These are phyloP conservation scores for Polymixis flavicincta DNA, from an alignment of 2,888 invertebrate species.

Conservation along the genomic window DNA sequence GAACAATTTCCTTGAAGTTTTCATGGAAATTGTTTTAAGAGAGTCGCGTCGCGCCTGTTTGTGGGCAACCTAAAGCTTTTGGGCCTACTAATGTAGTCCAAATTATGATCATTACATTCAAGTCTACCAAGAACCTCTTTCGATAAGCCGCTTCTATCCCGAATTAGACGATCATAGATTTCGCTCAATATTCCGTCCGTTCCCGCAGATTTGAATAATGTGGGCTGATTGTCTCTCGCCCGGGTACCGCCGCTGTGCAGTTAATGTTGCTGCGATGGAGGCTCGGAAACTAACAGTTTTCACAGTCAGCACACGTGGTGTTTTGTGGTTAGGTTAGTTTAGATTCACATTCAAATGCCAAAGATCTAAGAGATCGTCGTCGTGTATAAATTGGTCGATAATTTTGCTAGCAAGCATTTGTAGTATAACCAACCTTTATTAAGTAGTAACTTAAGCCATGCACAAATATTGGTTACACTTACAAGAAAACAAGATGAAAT, in stretches of 20 bases:
- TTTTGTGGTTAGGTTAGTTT: conserved; percentile 16
- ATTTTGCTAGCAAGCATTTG: not conserved
- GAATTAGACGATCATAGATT: conserved; percentile 9
- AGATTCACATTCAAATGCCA: not conserved
- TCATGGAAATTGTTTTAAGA: too few relatives aligned
- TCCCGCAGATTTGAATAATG: conserved; percentile 67
- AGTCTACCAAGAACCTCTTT: not conserved
- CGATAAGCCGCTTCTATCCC: not conserved
- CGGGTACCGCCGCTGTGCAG: conserved; percentile 54
- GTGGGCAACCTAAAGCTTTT: not conserved
- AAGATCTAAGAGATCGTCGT: too few relatives aligned
- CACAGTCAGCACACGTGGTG: conserved; percentile 32
- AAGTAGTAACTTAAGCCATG: not conserved
- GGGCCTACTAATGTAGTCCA: not conserved
- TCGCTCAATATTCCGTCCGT: conserved; percentile 35
- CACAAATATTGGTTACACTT: not conserved
- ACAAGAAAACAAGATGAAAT: not conserved
- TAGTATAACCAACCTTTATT: not conserved
- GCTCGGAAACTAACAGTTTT: conserved; percentile 22
- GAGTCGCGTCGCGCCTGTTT: too few relatives aligned
- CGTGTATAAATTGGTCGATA: not conserved
- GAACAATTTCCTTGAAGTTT: too few relatives aligned
- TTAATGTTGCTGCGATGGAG: conserved; percentile 59
- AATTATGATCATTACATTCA: not conserved
- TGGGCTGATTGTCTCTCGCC: conserved; percentile 56